Base-by-base conservation (phyloP, 2,113 vertebrate species). In the Peromyscus polionotus region DNA sequence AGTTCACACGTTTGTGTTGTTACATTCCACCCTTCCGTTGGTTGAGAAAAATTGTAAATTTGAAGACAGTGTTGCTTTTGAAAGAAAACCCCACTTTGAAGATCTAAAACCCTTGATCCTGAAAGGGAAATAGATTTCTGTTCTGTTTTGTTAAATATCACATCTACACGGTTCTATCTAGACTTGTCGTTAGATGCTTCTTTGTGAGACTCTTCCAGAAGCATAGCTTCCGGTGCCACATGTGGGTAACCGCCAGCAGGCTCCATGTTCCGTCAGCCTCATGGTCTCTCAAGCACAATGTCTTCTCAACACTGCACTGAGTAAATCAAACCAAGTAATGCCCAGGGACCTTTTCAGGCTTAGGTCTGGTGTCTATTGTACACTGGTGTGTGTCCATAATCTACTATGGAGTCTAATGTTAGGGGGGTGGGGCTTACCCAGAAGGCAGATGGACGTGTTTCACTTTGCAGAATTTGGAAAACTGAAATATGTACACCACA, bases 41-140 rank as follows among this genome's bases (percentile, higher is more conserved):
- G 5, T 5, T 79, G n/a, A 96, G 68, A 90, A 92, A 94, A 92
- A 39, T 42, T 42, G 39, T 77, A 85, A 83, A 75, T 86, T 42
- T 88, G 63, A 84, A 90, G 86, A 83, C 26, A 90, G 7, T 7
- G 72, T 90, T 87, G 45, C 57, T 97, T 93, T 63, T 70, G 28
- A 67, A 91, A 67, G 31, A 79, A 68, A 94, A 91, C 2, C 13
- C 1, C 4, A 19, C 75, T 96, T 33, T 95, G 9, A 73, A 96
- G 84, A 89, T 72, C 57, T 7, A 11, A 87, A 73, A 63, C 4
- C 33, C 28, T 92, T 67, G 16, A 33, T 45, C 91, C 92, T 70
- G 20, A 48, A 88, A 91, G 57, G 42, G 70, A 87, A 90, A 79
- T 36, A 65, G 33, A 63, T n/a, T 86, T 83, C 80, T 42, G 39